Percentiles rank a stretch among this genome's conserved stretches.
Evolutionary conservation across 2,888 invertebrate genomes (phyloP).

Genomic region (Eupithecia abbreviata): DNA sequence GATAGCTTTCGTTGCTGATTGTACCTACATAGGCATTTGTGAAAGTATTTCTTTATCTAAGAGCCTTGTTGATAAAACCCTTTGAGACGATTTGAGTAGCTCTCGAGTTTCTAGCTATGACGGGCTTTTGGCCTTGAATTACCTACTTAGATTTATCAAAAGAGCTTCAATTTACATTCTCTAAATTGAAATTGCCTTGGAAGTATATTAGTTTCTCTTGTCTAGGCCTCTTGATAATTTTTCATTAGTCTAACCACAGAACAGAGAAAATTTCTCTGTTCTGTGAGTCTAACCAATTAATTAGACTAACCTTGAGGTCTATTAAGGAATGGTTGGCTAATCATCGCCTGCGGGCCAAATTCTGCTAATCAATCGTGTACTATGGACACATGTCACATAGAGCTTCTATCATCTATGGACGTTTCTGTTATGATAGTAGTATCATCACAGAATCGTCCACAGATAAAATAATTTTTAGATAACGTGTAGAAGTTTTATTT

Average conservation of each 20-base stretch:
- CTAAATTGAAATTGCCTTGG: background rate
- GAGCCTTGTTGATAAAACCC: slow-evolving; percentile 1
- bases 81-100: background rate
- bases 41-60: background rate
- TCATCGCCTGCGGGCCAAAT: too few relatives aligned
- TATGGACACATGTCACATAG: too few relatives aligned
- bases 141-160: background rate
- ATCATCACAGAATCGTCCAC: too few relatives aligned
- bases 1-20: too few relatives aligned
- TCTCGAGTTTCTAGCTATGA: background rate
- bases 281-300: too few relatives aligned
- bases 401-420: too few relatives aligned
- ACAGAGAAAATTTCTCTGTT: too few relatives aligned
- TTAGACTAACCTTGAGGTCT: background rate
- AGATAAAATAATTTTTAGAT: too few relatives aligned
- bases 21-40: background rate
- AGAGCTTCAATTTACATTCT: background rate
- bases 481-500: too few relatives aligned
- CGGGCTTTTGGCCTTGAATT: background rate
- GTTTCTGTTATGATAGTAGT: too few relatives aligned
- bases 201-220: background rate
- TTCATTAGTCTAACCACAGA: too few relatives aligned
- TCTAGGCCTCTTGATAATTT: background rate
- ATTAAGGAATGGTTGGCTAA: background rate
- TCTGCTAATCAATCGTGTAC: too few relatives aligned